A percentile compares a stretch with the other conserved stretches of the same genome.
phyloP scores from a whole-genome alignment of 2,797 vertebrate genomes.

The Eurystomus glaucurus region DNA sequence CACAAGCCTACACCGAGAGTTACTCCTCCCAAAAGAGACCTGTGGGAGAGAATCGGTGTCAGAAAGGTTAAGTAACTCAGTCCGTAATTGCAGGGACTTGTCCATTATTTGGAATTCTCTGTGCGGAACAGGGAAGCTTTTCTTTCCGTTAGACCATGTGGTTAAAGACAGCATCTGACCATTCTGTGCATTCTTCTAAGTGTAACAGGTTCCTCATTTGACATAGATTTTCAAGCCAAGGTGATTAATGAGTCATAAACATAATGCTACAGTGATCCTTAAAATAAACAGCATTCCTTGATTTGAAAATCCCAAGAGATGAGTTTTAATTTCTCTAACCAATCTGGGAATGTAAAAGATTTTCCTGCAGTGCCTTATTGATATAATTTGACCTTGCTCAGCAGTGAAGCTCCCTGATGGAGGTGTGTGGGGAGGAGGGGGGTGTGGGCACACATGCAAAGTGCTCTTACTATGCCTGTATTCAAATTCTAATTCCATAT shows the following conservation, averaged over 20 bases:
- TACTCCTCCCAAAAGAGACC: constrained; percentile 20
- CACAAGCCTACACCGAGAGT: neutral
- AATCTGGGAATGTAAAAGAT: constrained; percentile 18
- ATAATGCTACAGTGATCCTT: constrained; percentile 46
- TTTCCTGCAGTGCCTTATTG: constrained; percentile 64
- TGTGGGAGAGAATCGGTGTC: constrained; percentile 16
- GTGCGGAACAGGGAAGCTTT: neutral
- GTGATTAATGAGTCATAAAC: constrained; percentile 65
- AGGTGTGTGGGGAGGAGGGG: neutral
- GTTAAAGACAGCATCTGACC: neutral
- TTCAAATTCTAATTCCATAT: constrained; percentile 75
- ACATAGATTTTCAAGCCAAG: constrained; percentile 29
- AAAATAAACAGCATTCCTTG: constrained; percentile 61
- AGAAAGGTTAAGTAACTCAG: constrained; percentile 65
- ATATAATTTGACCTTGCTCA: constrained; percentile 70
- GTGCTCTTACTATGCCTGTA: constrained; percentile 52
- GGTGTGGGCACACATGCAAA: constrained; percentile 52
- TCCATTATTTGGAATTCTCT: constrained; percentile 38
- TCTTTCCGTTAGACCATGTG: neutral
- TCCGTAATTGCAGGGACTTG: constrained; percentile 46
- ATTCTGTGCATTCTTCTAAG: neutral
- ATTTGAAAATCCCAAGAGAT: constrained; percentile 44
- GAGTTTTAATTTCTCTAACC: constrained; percentile 49
- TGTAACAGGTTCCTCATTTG: neutral
- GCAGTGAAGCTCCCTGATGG: constrained; percentile 32